Base-by-base conservation (phyloP, 2,113 vertebrate genomes). In the Anthoscopus minutus region DNA sequence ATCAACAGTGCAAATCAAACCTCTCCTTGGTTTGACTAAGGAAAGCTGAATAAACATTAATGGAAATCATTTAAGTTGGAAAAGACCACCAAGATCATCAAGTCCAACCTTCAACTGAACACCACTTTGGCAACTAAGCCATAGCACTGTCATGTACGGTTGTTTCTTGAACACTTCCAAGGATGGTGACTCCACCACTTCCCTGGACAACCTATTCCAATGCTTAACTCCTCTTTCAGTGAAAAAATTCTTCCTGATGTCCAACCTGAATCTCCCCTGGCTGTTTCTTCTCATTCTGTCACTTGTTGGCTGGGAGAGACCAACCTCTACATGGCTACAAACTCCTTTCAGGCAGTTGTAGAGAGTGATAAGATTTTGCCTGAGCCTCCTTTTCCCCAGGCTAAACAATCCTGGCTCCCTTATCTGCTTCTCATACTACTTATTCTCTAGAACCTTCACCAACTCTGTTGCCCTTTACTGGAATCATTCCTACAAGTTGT, bases 401-500 rank as follows among this genome's bases (percentile, higher is more conserved):
- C 28, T 47, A 30, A 87, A 70, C n/a, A 78, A 13, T 4, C 6
- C 7, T 47, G 45, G 23, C 45, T 86, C 47, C 23, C 38, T 61
- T 47, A 61, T n/a, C 28, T 7, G 4, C 10, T 28, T 12, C 47
- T 38, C 64, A 61, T 1, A 37, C 14, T 37, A 33, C 10, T 53
- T 38, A 37, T 5, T 44, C 28, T 69, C n/a, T 28, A 45, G 20
- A 86, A n/a, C 19, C 28, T 70, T 53, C 54, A n/a, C 15, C 47
- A 86, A 12, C 4, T 38, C 13, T 28, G 38, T 20, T 33, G 38
- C 18, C 37, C 38, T 38, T 38, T 44, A 38, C 19, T 69, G n/a
- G 28, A 70, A 15, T 38, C 12, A 38, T 38, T 70, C 19, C 45
- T 47, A 53, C 0, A 0, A 31, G 14, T 15, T 38, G 3, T n/a